Evolutionary conservation across 2,888 invertebrate species (phyloP).

Genomic region (Athrips mouffetella): DNA sequence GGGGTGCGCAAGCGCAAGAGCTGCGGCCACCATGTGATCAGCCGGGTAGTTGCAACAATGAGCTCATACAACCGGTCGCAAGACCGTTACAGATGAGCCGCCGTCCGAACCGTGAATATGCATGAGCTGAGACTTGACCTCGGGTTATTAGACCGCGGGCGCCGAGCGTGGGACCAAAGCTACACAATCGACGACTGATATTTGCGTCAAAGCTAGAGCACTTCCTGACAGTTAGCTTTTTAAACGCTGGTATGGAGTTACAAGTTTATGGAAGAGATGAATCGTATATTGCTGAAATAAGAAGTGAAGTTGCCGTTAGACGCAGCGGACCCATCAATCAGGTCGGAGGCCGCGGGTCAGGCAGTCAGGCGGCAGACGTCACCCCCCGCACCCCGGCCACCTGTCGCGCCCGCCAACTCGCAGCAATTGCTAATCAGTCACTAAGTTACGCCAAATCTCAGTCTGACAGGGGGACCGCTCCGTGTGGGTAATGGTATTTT

Average conservation of each 20-base stretch:
- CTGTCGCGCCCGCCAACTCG: constrained; percentile 67
- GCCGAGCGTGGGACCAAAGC: constrained; percentile 64
- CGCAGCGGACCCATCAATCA: constrained; percentile 61
- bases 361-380: constrained; percentile 15
- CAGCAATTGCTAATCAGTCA: constrained; percentile 76
- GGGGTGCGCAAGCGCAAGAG: constrained; percentile 25
- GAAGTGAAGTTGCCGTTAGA: constrained; percentile 45
- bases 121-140: constrained; percentile 73
- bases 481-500: constrained; percentile 61
- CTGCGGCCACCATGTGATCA: constrained; percentile 26
- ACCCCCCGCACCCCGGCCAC: constrained; percentile 55
- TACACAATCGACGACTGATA: constrained; percentile 60
- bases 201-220: constrained; percentile 40
- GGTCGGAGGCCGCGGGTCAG: constrained; percentile 59
- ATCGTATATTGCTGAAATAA: constrained; percentile 42
- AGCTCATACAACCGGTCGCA: constrained; percentile 67
- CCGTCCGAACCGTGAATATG: constrained; percentile 68
- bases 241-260: constrained; percentile 13
- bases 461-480: constrained; percentile 54
- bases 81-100: constrained; percentile 75
- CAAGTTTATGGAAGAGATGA: constrained; percentile 15
- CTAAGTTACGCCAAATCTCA: constrained; percentile 73
- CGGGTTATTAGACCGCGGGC: constrained; percentile 67
- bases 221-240: constrained; percentile 34
- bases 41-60: constrained; percentile 63